Conservation (phyloP, 2,797 vertebrate species). For the Mormyrus proboscirostris region DNA sequence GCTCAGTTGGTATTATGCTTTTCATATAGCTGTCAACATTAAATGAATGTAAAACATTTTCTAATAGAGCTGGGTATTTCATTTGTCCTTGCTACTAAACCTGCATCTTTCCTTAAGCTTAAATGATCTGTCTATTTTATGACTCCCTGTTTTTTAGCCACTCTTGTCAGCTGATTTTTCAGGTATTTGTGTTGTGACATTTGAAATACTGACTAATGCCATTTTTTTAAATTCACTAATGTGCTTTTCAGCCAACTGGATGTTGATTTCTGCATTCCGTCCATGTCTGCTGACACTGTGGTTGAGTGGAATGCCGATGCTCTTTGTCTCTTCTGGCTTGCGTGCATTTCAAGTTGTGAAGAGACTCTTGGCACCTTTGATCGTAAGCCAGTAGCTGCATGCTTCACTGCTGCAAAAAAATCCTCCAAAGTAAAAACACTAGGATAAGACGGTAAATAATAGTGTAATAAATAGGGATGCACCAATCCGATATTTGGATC, state of each 20-base stretch:
- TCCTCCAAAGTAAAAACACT: background rate
- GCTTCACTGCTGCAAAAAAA: background rate
- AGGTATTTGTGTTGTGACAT: background rate
- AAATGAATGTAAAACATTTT: background rate
- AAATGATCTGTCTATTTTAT: background rate
- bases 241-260: background rate
- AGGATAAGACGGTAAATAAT: background rate
- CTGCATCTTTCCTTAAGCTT: background rate
- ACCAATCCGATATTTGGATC: background rate
- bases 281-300: background rate
- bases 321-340: background rate
- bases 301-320: background rate
- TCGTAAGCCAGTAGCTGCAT: background rate
- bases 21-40: background rate
- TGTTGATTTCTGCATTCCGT: background rate
- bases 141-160: background rate
- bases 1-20: background rate
- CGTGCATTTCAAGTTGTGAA: background rate
- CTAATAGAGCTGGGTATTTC: background rate
- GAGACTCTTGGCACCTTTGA: background rate
- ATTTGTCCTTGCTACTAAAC: background rate
- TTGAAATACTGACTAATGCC: background rate
- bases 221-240: background rate
- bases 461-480: background rate
- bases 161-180: background rate